These are phyloP conservation scores for Strigamia crassipes DNA, from an alignment of 2,888 invertebrate genomes.

Conservation along the genomic window DNA sequence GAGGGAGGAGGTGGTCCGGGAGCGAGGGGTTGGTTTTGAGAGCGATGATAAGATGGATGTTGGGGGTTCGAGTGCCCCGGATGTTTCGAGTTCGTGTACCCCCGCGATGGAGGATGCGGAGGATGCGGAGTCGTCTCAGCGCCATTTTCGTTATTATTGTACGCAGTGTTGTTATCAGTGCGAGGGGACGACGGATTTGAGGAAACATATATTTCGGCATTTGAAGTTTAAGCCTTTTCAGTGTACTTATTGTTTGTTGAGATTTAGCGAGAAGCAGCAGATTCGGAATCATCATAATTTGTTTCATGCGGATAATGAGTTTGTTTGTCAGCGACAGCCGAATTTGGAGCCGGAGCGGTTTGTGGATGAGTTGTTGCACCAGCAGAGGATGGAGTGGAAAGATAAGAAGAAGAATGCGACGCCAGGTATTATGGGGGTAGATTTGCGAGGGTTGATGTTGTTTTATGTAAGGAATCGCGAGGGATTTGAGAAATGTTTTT, in stretches of 20 bases:
- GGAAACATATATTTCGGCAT: constrained; percentile 48
- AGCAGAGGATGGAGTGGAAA: constrained; percentile 45
- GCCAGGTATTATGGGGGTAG: background rate
- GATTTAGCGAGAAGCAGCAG: constrained; percentile 46
- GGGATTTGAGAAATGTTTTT: too few relatives aligned
- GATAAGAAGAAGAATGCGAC: constrained; percentile 44
- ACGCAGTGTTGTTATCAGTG: constrained; percentile 46
- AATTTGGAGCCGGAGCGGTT: constrained; percentile 41
- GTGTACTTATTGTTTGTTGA: constrained; percentile 17
- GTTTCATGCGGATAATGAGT: constrained; percentile 43
- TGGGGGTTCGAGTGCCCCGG: too few relatives aligned
- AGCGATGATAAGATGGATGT: background rate
- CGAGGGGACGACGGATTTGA: constrained; percentile 45
- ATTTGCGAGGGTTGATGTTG: background rate
- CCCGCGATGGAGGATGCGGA: background rate
- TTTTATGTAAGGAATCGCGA: too few relatives aligned
- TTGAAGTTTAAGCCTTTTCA: constrained; percentile 47
- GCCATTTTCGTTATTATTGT: constrained; percentile 45
- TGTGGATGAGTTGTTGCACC: constrained; percentile 44
- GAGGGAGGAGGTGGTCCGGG: background rate
- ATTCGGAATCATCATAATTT: constrained; percentile 43
- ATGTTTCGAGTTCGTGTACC: too few relatives aligned
- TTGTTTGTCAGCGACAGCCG: constrained; percentile 41
- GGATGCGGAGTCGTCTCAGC: background rate
- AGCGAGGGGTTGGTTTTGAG: background rate